Conservation (phyloP, 2,113 vertebrate species). For the Orientallactaga bullata region DNA sequence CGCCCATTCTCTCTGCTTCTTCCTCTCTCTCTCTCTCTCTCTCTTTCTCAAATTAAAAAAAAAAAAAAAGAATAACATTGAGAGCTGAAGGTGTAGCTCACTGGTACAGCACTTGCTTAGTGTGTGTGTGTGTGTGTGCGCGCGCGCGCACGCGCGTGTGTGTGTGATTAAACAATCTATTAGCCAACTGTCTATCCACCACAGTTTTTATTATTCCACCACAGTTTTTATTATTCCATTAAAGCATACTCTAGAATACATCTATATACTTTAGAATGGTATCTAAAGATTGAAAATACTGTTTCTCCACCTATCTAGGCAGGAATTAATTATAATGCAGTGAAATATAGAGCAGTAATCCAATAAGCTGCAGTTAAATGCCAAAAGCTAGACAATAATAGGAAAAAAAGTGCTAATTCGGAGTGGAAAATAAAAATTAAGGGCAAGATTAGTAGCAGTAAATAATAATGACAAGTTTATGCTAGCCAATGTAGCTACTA, state of each 20-base stretch:
- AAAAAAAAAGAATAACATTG: no score
- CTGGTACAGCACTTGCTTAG: neutral
- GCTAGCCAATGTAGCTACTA: neutral
- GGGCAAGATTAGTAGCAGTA: neutral
- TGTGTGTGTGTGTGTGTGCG: neutral
- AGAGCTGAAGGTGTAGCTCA: neutral
- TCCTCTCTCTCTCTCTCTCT: no score
- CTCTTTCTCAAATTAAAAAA: no score
- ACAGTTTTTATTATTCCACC: neutral
- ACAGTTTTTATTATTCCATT: neutral
- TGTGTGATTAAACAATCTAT: neutral
- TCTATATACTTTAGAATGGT: neutral
- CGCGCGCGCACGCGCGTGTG: no score
- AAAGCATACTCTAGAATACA: neutral
- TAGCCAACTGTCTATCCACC: neutral
- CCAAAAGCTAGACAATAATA: neutral
- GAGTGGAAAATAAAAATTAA: neutral
- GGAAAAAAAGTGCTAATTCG: neutral
- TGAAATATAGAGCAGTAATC: neutral
- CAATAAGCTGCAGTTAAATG: no score
- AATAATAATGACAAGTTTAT: conserved; percentile 20
- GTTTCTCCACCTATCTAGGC: neutral
- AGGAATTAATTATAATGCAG: neutral
- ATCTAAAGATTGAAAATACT: neutral
- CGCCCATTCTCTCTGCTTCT: no score